phyloP scores from a whole-genome alignment of 2,113 vertebrate genomes.

The Formicarius rufipectus region DNA sequence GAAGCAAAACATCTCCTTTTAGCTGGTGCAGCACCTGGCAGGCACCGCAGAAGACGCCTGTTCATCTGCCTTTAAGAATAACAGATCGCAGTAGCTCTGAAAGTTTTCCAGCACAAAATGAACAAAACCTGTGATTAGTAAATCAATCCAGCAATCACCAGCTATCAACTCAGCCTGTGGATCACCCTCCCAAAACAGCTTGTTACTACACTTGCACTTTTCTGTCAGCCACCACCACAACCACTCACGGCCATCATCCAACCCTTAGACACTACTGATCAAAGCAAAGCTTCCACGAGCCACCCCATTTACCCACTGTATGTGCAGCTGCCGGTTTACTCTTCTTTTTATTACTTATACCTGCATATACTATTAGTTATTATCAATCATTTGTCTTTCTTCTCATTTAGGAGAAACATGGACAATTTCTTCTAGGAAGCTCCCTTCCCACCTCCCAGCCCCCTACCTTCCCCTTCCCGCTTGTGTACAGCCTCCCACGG shows the following conservation, averaged over 20 bases:
- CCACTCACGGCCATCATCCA: not conserved
- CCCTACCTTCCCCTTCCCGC: not conserved
- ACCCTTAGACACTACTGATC: not conserved
- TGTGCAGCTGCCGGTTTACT: not conserved
- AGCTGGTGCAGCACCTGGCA: not conserved
- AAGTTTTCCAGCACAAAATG: not conserved
- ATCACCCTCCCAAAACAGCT: not conserved
- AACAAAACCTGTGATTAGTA: not conserved
- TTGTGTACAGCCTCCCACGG: not conserved
- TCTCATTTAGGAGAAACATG: not conserved
- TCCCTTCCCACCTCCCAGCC: not conserved
- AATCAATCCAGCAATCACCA: not conserved
- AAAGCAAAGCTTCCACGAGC: not conserved
- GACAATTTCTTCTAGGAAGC: not conserved
- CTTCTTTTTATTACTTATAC: not conserved
- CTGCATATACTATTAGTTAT: not conserved
- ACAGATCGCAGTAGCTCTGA: not conserved
- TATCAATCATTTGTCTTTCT: not conserved
- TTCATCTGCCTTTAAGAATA: not conserved
- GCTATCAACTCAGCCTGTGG: not conserved
- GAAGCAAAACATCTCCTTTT: not conserved
- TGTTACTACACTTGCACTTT: not conserved
- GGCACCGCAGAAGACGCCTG: not conserved
- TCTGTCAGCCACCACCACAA: not conserved
- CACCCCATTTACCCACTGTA: not conserved